Conservation (phyloP, 1,140 invertebrate species). For the Neuroterus valhalla region DNA sequence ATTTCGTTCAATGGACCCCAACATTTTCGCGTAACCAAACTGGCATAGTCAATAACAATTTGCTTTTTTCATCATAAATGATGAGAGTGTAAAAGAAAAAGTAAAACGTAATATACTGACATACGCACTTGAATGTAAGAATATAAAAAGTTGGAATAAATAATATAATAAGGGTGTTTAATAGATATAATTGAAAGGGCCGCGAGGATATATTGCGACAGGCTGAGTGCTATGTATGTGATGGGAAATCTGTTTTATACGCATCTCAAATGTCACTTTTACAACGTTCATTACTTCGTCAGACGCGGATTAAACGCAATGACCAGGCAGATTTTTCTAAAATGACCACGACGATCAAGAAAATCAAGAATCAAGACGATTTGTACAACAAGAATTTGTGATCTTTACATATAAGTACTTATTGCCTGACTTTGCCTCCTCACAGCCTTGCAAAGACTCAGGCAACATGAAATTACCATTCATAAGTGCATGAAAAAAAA, state of each 20-base stretch:
- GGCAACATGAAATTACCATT: conserved; percentile 4
- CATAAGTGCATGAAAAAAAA: neutral
- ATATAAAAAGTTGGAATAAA: neutral
- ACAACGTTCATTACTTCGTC: conserved; percentile 43
- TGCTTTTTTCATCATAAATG: too few relatives aligned
- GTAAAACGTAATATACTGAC: too few relatives aligned
- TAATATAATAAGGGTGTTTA: neutral
- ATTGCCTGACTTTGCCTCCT: neutral
- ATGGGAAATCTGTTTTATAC: conserved; percentile 3
- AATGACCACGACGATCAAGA: conserved; percentile 24
- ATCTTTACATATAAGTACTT: conserved; percentile 40
- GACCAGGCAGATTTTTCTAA: conserved; percentile 61
- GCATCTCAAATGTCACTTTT: conserved; percentile 46
- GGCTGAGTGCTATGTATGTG: neutral
- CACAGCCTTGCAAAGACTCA: neutral
- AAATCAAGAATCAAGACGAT: conserved; percentile 47
- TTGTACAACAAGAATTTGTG: conserved; percentile 29
- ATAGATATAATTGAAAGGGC: conserved; percentile 1
- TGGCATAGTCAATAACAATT: too few relatives aligned
- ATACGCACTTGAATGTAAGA: neutral
- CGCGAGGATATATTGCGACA: neutral
- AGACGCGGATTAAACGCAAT: conserved; percentile 60
- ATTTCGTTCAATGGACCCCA: too few relatives aligned
- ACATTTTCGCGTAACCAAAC: too few relatives aligned
- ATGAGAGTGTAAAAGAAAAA: too few relatives aligned